A percentile compares a stretch with the other conserved stretches of the same genome.
These are phyloP conservation scores for Pseudeuparius sepicola DNA, from an alignment of 2,888 invertebrate genomes.

Conservation along the genomic window DNA sequence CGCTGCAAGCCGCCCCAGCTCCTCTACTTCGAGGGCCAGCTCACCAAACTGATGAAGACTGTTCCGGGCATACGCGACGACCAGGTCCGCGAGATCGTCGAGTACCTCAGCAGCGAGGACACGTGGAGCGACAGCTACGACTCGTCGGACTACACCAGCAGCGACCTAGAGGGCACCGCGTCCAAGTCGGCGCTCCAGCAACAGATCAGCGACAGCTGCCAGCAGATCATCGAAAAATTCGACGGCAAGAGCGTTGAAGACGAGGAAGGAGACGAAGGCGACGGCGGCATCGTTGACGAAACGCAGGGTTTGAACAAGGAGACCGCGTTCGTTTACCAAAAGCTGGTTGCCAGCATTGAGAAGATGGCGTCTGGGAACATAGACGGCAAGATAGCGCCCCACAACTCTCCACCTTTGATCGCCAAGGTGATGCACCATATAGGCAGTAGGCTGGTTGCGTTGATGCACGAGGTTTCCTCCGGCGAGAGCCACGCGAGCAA, in stretches of 20 bases:
- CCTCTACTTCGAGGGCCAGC: conserved; percentile 80
- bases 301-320: conserved; percentile 52
- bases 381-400: conserved; percentile 30
- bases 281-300: conserved; percentile 42
- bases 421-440: conserved; percentile 91
- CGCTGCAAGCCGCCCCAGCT: conserved; percentile 75
- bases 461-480: conserved; percentile 87
- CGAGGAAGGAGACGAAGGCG: conserved; percentile 46
- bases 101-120: conserved; percentile 85
- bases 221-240: conserved; percentile 80
- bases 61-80: conserved; percentile 86
- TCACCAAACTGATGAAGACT: conserved; percentile 85
- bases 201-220: conserved; percentile 80
- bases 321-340: conserved; percentile 79
- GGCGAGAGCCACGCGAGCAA: conserved; percentile 51
- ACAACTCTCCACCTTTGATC: conserved; percentile 72
- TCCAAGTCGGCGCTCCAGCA: conserved; percentile 65
- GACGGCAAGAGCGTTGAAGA: conserved; percentile 49
- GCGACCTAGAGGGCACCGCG: conserved; percentile 67
- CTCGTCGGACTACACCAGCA: conserved; percentile 84
- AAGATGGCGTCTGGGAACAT: conserved; percentile 54
- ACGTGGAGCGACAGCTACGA: conserved; percentile 92
- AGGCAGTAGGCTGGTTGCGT: conserved; percentile 72
- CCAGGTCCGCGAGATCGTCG: conserved; percentile 84
- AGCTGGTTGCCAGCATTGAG: conserved; percentile 73